Percentiles rank a stretch among this genome's conserved stretches.
phyloP scores from a whole-genome alignment of 2,113 vertebrate genomes.

The Atractosteus spatula region DNA sequence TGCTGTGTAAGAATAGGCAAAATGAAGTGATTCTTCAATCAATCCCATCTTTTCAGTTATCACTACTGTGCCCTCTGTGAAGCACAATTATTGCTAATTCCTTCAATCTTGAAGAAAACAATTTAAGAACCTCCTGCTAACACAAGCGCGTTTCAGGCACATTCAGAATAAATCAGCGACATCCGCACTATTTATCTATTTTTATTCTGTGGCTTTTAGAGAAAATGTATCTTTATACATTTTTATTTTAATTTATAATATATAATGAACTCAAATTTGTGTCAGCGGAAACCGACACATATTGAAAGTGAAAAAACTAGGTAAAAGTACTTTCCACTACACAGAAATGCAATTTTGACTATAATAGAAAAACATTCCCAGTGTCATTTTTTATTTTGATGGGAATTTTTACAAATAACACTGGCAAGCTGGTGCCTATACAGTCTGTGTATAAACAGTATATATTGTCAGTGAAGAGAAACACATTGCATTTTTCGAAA shows the following conservation, averaged over 20 bases:
- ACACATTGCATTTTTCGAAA: no score
- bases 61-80: not conserved
- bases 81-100: slow-evolving; percentile 5
- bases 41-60: not conserved
- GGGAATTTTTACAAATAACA: no score
- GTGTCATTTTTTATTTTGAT: no score
- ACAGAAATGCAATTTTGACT: not conserved
- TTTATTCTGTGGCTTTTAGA: not conserved
- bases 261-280: no score
- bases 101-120: no score
- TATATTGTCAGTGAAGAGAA: no score
- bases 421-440: no score
- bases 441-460: no score
- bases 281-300: not conserved
- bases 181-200: no score
- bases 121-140: not conserved
- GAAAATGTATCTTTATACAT: not conserved
- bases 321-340: not conserved
- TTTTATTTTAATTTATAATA: not conserved
- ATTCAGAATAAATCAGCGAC: not conserved
- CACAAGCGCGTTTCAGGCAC: not conserved
- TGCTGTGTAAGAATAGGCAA: not conserved
- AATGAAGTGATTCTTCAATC: not conserved
- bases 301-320: not conserved
- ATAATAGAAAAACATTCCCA: no score